Evolutionary conservation across 1,140 invertebrate species (phyloP).

Genomic region (Drosophila jambulina): DNA sequence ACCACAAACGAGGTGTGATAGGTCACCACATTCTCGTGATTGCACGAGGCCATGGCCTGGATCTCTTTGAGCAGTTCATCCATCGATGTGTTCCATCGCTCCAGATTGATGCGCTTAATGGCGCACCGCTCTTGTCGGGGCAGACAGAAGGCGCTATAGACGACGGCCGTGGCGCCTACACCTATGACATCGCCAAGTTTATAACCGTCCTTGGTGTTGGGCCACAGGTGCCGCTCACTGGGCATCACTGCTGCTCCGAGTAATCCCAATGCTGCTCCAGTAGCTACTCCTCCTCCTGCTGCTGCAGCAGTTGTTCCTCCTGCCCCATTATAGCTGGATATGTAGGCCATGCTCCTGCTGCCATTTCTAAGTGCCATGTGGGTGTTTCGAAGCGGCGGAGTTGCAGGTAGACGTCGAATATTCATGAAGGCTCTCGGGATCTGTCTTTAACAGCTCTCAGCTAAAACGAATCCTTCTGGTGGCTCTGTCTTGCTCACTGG

Average conservation of each 20-base stretch:
- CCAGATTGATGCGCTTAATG: slow-evolving; percentile 99
- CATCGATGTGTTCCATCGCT: slow-evolving; percentile 99
- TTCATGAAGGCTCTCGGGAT: slow-evolving; percentile 32
- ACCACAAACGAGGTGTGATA: slow-evolving; percentile 99
- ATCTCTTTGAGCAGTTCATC: slow-evolving; percentile 99
- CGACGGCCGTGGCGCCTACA: slow-evolving; percentile 98
- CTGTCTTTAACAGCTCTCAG: neutral
- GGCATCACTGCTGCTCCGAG: slow-evolving; percentile 72
- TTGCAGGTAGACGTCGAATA: slow-evolving; percentile 51
- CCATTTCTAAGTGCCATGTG: slow-evolving; percentile 4
- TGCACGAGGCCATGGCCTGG: slow-evolving; percentile 99
- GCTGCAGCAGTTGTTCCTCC: neutral
- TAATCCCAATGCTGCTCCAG: neutral
- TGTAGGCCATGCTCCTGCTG: slow-evolving; percentile 60
- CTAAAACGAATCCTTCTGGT: slow-evolving; percentile 23
- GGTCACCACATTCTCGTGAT: slow-evolving; percentile 99
- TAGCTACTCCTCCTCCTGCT: neutral
- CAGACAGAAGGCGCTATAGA: slow-evolving; percentile 97
- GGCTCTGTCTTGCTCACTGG: no score
- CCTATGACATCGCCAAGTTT: slow-evolving; percentile 97
- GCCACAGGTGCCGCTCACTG: slow-evolving; percentile 89
- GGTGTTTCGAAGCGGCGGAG: slow-evolving; percentile 46
- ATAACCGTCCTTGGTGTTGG: slow-evolving; percentile 96
- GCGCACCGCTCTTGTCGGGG: slow-evolving; percentile 98
- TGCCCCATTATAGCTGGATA: slow-evolving; percentile 69